A percentile compares a stretch with the other conserved stretches of the same genome.
These are phyloP conservation scores for Steinernema hermaphroditum DNA, from an alignment of 2,888 invertebrate genomes.

Conservation along the genomic window DNA sequence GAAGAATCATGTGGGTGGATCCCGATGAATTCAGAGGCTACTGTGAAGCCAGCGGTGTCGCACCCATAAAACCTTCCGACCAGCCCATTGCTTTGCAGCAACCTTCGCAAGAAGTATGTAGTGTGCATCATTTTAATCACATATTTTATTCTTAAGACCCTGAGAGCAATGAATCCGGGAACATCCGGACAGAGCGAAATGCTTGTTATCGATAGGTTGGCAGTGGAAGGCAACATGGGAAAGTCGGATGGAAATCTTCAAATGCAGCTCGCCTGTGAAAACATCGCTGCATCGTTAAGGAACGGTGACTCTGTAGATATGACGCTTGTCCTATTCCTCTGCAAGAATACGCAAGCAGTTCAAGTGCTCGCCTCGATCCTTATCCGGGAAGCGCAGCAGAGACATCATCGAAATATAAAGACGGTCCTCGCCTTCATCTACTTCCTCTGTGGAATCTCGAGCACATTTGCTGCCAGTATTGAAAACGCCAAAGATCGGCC, in stretches of 20 bases:
- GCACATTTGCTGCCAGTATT: neutral
- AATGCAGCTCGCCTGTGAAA: neutral
- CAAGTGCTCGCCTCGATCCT: neutral
- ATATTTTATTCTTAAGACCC: no score
- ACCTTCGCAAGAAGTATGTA: neutral
- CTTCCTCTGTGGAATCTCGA: conserved; percentile 14
- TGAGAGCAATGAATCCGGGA: neutral
- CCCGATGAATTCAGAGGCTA: neutral
- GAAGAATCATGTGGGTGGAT: conserved; percentile 1
- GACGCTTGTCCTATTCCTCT: conserved; percentile 1
- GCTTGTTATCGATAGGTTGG: neutral
- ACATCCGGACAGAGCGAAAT: neutral
- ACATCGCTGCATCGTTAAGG: neutral
- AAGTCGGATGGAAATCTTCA: neutral
- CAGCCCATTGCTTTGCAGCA: neutral
- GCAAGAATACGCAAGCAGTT: neutral
- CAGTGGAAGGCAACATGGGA: conserved; percentile 1
- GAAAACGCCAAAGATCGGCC: neutral
- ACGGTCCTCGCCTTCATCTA: neutral
- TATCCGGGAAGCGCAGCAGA: neutral
- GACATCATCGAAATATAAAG: neutral
- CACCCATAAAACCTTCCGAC: neutral
- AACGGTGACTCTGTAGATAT: neutral
- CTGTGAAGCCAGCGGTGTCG: neutral
- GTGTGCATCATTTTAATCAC: no score